A percentile compares a stretch with the other conserved stretches of the same genome.
Evolutionary conservation across 2,113 vertebrate genomes (phyloP).

Genomic region (Bubalus kerabau): DNA sequence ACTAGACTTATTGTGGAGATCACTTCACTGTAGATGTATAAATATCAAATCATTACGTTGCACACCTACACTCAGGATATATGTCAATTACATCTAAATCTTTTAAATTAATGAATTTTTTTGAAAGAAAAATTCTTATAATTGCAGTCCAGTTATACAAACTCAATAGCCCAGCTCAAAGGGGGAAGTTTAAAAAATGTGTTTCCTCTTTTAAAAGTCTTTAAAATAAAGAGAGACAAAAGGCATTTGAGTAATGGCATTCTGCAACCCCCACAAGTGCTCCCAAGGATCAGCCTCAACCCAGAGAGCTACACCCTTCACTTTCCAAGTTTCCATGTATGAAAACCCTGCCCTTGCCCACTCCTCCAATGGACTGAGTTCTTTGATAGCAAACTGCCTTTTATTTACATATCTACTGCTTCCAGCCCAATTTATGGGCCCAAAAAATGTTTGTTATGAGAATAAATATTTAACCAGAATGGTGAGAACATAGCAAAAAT

Average conservation of each 20-base stretch:
- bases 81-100: neutral
- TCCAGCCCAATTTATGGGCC: too few relatives aligned
- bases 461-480: neutral
- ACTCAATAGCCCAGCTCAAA: neutral
- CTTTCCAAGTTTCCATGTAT: neutral
- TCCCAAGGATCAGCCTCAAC: neutral
- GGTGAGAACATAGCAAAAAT: neutral
- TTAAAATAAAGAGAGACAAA: neutral
- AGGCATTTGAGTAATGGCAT: neutral
- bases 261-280: neutral
- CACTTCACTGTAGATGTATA: neutral
- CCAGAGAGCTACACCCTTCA: neutral
- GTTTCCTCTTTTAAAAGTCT: neutral
- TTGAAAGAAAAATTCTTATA: neutral
- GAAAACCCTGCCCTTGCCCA: neutral
- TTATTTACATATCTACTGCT: neutral
- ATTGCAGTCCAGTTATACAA: neutral
- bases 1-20: neutral
- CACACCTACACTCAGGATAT: neutral
- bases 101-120: neutral
- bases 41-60: neutral
- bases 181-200: neutral
- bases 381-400: neutral
- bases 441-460: neutral
- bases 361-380: neutral